Evolutionary conservation across 1,140 invertebrate species (phyloP), one percentile per base, ranked within the genome.

Genomic region (Drepana arcuata): DNA sequence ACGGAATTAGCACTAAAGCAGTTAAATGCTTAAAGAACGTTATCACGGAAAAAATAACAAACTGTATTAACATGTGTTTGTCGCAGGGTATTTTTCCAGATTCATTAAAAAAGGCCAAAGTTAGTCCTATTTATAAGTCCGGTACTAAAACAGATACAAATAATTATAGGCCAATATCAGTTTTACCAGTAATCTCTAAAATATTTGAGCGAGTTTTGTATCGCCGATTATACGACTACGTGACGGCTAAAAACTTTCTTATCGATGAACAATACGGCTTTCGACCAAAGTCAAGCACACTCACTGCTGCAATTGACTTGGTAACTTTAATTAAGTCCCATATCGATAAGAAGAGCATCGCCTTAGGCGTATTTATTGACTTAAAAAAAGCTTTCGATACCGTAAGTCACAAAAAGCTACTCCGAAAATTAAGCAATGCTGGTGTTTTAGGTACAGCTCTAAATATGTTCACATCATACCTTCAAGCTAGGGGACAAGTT

Each of bases 41-140:
- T 23, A 38, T 38, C 3, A 9, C 10, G 2, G 11, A 14, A 0
- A 12, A 21, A 13, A 1, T 39, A 16, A 15, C 18, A 10, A 24
- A 39, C 13, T 39, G 28, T 25, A 39, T 39, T 15, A 39, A 39
- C 9, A 25, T 7, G 1, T 32, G 26, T 18, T 13, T 36, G 13
- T 2, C 2, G 9, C 10, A 13, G 6, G 26, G 34, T 9, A 14
- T 27, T 7, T 36, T 36, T 21, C 34, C 34, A 0, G 34, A 28
- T 14, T 14, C 25, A 1, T 26, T 37, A 2, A 37, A 37, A 25
- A 11, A 18, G 2, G 34, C 34, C 1, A 37, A 16, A 25, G 34
- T 37, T 14, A 28, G 11, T 5, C 34, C 34, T 28, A 37, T 37
- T 14, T 38, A 16, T 14, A 35, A 35, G 27, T 26, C 34, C 1